A percentile compares a stretch with the other conserved stretches of the same genome.
Conservation (phyloP, 2,888 invertebrate genomes). For the Nezara viridula region DNA sequence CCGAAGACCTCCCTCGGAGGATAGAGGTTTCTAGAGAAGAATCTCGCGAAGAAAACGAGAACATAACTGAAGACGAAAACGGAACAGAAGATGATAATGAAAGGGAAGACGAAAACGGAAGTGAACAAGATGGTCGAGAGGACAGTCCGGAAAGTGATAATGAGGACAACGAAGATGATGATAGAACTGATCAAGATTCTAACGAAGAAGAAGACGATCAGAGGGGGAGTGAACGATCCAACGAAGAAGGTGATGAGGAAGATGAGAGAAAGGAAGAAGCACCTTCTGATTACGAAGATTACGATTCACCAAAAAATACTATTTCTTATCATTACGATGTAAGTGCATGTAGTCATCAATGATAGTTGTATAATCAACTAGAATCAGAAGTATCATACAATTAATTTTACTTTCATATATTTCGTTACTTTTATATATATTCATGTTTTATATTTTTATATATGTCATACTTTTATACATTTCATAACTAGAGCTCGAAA, state of each 20-base stretch:
- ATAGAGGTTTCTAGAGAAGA: constrained; percentile 18
- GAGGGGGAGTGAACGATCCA: not conserved
- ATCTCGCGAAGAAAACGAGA: not conserved
- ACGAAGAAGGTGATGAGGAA: not conserved
- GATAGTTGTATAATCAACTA: too few relatives aligned
- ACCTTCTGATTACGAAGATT: constrained; percentile 42
- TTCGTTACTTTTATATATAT: too few relatives aligned
- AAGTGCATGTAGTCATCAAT: too few relatives aligned
- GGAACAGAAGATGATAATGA: too few relatives aligned
- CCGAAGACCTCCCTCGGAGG: constrained; percentile 26
- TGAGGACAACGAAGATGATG: not conserved
- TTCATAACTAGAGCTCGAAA: too few relatives aligned
- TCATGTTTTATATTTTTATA: too few relatives aligned
- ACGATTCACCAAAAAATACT: constrained; percentile 27
- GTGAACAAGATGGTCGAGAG: not conserved
- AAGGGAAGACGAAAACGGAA: not conserved
- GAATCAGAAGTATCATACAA: too few relatives aligned
- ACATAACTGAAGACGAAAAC: not conserved
- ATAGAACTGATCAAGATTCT: not conserved
- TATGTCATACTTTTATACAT: too few relatives aligned
- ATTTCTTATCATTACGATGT: constrained; percentile 20
- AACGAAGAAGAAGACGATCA: not conserved
- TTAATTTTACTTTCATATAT: too few relatives aligned
- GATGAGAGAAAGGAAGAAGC: not conserved
- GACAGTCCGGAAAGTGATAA: not conserved